A percentile compares a stretch with the other conserved stretches of the same genome.
Conservation (phyloP, 2,797 vertebrate genomes). For the Paguma larvata region DNA sequence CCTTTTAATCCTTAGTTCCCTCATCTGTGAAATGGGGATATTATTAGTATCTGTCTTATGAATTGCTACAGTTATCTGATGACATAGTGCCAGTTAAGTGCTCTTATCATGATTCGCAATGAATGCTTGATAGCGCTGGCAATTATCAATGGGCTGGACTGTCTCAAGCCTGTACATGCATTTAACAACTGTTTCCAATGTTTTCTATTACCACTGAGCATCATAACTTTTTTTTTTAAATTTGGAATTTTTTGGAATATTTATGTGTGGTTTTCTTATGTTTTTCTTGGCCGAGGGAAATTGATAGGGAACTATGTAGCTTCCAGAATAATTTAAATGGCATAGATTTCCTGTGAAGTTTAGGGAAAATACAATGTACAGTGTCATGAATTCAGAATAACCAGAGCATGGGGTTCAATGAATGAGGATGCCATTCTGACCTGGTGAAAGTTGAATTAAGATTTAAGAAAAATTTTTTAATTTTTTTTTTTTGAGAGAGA, state of each 20-base stretch:
- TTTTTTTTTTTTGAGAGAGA: too few species aligned
- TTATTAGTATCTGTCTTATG: neutral
- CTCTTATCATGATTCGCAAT: neutral
- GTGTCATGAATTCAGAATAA: neutral
- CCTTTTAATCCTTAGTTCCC: conserved; percentile 19
- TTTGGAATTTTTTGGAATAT: neutral
- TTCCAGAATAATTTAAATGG: conserved; percentile 10
- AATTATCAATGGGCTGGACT: neutral
- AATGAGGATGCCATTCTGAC: neutral
- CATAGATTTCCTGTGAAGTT: neutral
- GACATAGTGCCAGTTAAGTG: neutral
- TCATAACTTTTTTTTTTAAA: neutral
- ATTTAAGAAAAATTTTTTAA: neutral
- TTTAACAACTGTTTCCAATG: neutral
- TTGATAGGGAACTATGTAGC: neutral
- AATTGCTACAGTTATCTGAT: neutral
- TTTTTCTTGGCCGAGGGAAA: neutral
- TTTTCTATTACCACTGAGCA: neutral
- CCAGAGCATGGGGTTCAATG: neutral
- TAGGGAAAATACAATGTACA: neutral
- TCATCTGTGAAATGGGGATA: neutral
- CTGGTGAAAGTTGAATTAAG: neutral
- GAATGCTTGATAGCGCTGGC: neutral
- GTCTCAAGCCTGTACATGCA: neutral
- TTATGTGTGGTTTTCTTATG: conserved; percentile 7